These are phyloP conservation scores for Diglossa cyanea DNA, from an alignment of 2,797 vertebrate genomes.

Conservation along the genomic window DNA sequence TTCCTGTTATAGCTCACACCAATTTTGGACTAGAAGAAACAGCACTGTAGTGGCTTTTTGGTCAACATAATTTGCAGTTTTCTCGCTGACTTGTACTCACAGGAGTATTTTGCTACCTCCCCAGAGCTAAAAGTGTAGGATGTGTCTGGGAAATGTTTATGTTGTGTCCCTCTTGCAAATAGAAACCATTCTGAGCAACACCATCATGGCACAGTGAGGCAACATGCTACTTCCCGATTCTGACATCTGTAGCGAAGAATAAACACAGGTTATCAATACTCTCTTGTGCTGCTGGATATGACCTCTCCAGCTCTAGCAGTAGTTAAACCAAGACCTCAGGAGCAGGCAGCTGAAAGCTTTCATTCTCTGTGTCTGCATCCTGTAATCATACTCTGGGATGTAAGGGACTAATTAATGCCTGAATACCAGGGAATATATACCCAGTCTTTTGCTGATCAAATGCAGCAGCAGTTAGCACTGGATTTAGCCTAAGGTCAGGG, in stretches of 20 bases:
- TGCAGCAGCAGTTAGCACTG: background rate
- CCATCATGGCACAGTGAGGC: background rate
- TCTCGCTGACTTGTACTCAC: background rate
- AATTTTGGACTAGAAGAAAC: slow-evolving; percentile 21
- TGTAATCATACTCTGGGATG: background rate
- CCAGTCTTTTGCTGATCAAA: background rate
- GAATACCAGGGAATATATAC: background rate
- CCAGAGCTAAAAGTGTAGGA: slow-evolving; percentile 28
- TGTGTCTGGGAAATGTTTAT: slow-evolving; percentile 26
- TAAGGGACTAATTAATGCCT: background rate
- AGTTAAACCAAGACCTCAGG: background rate
- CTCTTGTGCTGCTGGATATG: background rate
- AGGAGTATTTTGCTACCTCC: slow-evolving; percentile 9
- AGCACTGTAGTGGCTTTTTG: background rate
- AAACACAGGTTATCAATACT: background rate
- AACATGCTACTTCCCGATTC: background rate
- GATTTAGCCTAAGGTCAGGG: background rate
- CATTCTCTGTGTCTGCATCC: background rate
- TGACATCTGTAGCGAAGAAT: background rate
- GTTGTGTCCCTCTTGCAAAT: background rate
- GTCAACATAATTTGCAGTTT: slow-evolving; percentile 9
- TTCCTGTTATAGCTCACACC: background rate
- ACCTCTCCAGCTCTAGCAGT: background rate
- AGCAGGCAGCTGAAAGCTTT: background rate
- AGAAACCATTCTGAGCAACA: background rate